A percentile compares a stretch with the other conserved stretches of the same genome.
Evolutionary conservation across 2,888 invertebrate species (phyloP).

Genomic region (Megamerina dolium): DNA sequence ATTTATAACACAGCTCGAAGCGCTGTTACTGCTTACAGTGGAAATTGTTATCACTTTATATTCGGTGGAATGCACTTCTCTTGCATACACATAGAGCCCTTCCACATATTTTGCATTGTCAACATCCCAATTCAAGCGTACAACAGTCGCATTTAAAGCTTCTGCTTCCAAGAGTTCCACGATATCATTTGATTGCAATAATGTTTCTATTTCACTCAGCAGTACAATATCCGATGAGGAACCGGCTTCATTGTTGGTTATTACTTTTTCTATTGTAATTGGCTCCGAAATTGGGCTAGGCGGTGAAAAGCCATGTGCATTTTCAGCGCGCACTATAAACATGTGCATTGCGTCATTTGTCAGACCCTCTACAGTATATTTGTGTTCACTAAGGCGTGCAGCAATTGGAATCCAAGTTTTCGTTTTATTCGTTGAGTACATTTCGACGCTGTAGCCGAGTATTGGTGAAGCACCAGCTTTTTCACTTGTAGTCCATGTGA

Average conservation of each 20-base stretch:
- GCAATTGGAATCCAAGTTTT: constrained; percentile 58
- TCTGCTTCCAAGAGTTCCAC: constrained; percentile 77
- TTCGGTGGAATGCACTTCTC: constrained; percentile 52
- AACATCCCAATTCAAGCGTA: constrained; percentile 80
- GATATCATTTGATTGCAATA: constrained; percentile 64
- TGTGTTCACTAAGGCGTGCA: constrained; percentile 62
- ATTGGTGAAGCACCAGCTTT: constrained; percentile 76
- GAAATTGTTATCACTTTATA: constrained; percentile 74
- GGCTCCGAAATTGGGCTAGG: constrained; percentile 75
- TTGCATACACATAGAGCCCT: constrained; percentile 74
- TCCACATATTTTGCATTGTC: constrained; percentile 72
- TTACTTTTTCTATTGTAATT: constrained; percentile 55
- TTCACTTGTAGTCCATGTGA: constrained; percentile 73
- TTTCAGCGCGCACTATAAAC: constrained; percentile 84
- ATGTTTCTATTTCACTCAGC: constrained; percentile 62
- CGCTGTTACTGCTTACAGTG: constrained; percentile 55
- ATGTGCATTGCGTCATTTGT: constrained; percentile 75
- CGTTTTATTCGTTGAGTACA: constrained; percentile 56
- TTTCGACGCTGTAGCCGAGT: constrained; percentile 73
- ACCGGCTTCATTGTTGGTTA: constrained; percentile 17
- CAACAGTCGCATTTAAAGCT: constrained; percentile 74
- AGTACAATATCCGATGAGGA: constrained; percentile 31
- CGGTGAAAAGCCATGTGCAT: constrained; percentile 74
- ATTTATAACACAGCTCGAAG: constrained; percentile 69
- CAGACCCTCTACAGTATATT: constrained; percentile 66